Conservation (phyloP, 2,113 vertebrate species). For the Petrocephalus microphthalmus region DNA sequence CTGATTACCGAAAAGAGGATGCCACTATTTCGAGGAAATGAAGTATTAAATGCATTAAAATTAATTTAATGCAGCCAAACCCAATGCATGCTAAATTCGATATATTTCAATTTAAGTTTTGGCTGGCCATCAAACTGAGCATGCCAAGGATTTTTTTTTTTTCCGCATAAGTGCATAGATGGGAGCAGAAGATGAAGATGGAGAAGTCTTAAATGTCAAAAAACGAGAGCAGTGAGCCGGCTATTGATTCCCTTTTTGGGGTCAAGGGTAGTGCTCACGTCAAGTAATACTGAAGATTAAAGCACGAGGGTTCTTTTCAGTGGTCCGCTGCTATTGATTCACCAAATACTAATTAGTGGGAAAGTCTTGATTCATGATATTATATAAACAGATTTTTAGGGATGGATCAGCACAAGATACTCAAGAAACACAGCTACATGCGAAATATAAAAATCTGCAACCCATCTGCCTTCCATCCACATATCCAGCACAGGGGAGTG, state of each 20-base stretch:
- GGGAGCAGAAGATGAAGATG: conserved; percentile 15
- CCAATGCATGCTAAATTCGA: conserved; percentile 6
- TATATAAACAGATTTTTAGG: conserved; percentile 27
- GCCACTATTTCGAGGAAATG: conserved; percentile 2
- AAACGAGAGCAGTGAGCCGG: background rate
- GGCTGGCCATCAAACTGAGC: conserved; percentile 6
- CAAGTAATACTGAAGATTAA: conserved; percentile 28
- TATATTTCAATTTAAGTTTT: conserved; percentile 20
- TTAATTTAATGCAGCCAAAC: background rate
- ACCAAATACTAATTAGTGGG: conserved; percentile 40
- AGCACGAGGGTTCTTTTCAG: conserved; percentile 26
- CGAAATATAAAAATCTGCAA: conserved; percentile 1
- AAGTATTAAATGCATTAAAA: conserved; percentile 16
- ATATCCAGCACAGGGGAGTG: background rate
- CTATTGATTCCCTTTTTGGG: conserved; percentile 26
- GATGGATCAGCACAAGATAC: conserved; percentile 5
- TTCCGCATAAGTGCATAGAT: conserved; percentile 15
- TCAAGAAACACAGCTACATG: background rate
- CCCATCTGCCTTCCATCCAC: background rate
- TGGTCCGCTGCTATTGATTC: conserved; percentile 34
- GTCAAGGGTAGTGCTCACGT: conserved; percentile 24
- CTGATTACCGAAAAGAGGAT: background rate
- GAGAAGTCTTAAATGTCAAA: background rate
- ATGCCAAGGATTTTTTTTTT: background rate
- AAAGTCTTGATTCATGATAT: conserved; percentile 34